phyloP scores from a whole-genome alignment of 1,140 invertebrate genomes.

The Drosophila varians region DNA sequence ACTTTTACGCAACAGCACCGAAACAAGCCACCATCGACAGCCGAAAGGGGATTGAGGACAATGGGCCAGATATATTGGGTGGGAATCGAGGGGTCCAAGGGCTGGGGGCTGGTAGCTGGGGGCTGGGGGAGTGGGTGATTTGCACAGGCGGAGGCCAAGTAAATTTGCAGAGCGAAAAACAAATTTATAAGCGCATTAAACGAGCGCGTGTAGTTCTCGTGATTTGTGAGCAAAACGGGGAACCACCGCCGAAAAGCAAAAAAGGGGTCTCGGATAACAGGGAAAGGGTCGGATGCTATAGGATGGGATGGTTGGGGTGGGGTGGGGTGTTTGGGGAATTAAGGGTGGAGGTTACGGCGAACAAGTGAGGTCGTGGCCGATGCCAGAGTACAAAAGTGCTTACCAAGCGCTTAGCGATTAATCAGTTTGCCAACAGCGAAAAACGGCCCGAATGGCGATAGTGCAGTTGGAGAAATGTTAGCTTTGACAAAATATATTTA shows the following conservation, averaged over 20 bases:
- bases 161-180: slow-evolving; percentile 72
- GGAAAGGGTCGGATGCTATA: neutral
- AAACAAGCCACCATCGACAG: slow-evolving; percentile 55
- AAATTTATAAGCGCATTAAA: slow-evolving; percentile 81
- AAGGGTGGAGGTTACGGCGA: slow-evolving; percentile 22
- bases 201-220: slow-evolving; percentile 67
- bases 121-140: neutral
- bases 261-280: slow-evolving; percentile 1
- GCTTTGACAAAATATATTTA: neutral
- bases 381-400: slow-evolving; percentile 65
- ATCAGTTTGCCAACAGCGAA: slow-evolving; percentile 71
- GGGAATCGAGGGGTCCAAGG: neutral
- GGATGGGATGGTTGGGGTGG: neutral
- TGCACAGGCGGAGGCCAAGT: slow-evolving; percentile 30
- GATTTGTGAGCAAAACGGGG: slow-evolving; percentile 52
- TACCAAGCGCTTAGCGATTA: slow-evolving; percentile 79
- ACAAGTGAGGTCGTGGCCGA: slow-evolving; percentile 41
- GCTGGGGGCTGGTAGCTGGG: neutral
- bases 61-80: neutral
- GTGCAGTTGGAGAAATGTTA: slow-evolving; percentile 13
- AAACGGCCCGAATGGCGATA: slow-evolving; percentile 31
- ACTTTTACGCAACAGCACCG: slow-evolving; percentile 62
- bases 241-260: slow-evolving; percentile 8
- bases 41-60: slow-evolving; percentile 20
- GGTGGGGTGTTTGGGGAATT: neutral